Evolutionary conservation across 2,797 vertebrate genomes (phyloP).

Genomic region (Vultur gryphus): DNA sequence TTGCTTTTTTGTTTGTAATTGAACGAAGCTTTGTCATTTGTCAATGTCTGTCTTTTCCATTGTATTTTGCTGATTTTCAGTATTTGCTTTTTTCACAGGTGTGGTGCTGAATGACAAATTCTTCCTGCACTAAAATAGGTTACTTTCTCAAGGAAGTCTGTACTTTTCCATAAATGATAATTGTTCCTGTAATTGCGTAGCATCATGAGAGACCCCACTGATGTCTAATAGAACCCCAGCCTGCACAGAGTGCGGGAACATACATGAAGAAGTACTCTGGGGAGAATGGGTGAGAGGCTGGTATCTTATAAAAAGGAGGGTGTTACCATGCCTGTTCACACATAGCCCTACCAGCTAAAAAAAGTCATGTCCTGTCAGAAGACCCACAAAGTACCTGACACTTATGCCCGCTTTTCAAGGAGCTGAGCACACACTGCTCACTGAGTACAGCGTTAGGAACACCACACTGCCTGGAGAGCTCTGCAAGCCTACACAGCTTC

Average conservation of each 20-base stretch:
- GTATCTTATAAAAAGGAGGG: neutral
- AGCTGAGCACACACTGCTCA: neutral
- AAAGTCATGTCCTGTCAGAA: neutral
- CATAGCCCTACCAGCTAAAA: neutral
- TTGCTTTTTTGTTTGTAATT: conserved; percentile 40
- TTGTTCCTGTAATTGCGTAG: neutral
- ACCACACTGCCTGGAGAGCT: neutral
- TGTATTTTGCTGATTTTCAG: conserved; percentile 42
- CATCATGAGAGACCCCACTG: neutral
- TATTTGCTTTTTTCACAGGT: conserved; percentile 31
- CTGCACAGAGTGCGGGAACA: neutral
- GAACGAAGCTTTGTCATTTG: conserved; percentile 47
- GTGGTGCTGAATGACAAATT: conserved; percentile 19
- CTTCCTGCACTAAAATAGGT: neutral
- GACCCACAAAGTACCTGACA: neutral
- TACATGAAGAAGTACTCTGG: neutral
- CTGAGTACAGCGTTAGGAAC: neutral
- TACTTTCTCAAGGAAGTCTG: neutral
- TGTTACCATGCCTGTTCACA: neutral
- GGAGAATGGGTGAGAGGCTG: neutral
- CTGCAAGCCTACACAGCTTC: neutral
- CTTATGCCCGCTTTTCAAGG: neutral
- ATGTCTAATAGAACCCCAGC: neutral
- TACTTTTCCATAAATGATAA: neutral
- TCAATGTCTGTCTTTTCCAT: conserved; percentile 15